A percentile compares a stretch with the other conserved stretches of the same genome.
Conservation (phyloP, 2,888 invertebrate genomes). For the Aphidoletes aphidimyza region DNA sequence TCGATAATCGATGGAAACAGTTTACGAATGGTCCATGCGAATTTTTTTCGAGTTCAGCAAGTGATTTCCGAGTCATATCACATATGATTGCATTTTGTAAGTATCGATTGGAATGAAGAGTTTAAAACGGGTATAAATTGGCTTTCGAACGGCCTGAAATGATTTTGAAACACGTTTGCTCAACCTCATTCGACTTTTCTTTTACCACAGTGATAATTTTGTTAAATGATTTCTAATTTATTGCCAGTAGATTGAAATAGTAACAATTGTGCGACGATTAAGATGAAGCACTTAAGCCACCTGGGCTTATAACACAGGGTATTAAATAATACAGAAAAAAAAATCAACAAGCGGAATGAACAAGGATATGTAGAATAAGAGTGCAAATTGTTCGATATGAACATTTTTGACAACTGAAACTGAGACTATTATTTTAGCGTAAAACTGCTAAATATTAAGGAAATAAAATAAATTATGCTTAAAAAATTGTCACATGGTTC, state of each 20-base stretch:
- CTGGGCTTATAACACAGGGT: slow-evolving; percentile 10
- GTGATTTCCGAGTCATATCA: too few species aligned
- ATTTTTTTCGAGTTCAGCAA: too few species aligned
- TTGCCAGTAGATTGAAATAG: background rate
- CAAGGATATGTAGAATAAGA: background rate
- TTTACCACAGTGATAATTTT: too few species aligned
- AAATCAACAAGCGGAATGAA: background rate
- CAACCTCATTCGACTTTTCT: too few species aligned
- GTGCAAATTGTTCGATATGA: background rate
- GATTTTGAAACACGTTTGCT: too few species aligned
- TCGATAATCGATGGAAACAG: too few species aligned
- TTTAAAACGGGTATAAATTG: too few species aligned
- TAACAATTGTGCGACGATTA: background rate
- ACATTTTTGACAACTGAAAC: background rate
- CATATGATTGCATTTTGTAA: too few species aligned
- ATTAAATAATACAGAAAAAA: slow-evolving; percentile 2
- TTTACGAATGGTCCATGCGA: too few species aligned
- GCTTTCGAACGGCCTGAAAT: too few species aligned
- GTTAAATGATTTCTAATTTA: too few species aligned
- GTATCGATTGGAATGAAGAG: too few species aligned
- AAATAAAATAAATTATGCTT: background rate
- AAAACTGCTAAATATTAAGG: background rate
- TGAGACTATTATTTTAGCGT: background rate
- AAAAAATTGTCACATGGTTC: slow-evolving; percentile 23
- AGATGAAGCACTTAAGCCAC: background rate